Base-by-base conservation (phyloP, 2,888 invertebrate species). In the Rosalia funebris region DNA sequence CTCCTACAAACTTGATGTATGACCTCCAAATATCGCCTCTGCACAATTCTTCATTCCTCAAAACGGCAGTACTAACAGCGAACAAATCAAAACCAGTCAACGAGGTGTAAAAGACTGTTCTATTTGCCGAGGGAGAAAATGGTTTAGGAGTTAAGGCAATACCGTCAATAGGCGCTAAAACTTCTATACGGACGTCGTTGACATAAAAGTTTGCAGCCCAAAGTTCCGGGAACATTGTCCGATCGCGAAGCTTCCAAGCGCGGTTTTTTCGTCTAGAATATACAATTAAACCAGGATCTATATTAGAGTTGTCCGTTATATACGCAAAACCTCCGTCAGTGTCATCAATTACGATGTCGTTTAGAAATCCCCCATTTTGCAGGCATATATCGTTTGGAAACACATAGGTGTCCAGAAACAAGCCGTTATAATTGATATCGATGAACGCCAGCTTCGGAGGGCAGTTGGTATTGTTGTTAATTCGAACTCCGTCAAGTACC, bases 281-380 rank as follows among this genome's bases (percentile, higher is more conserved):
- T 11, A 91, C 88, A 46, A 91, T 86, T 55, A 91, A 85, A 25
- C 90, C 90, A 0, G 91, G 90, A 77, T 90, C 89, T 1, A 83
- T 81, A 1, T 82, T 83, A 71, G 87, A 87, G 72, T 85, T 87
- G 75, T 91, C 91, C 0, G 89, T 89, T 20, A 91, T 90, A 72
- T 90, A 91, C 9, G 90, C 91, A 72, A 84, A 87, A 32, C 83
- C 85, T n/a, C 84, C 85, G 71, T 88, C 88, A 63, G 87, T 87
- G 75, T 89, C 86, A 72, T 90, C 91, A 10, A 91, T 80, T 0
- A 91, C 91, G 17, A 91, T 83, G 73, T 91, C 91, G 74, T 89
- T 89, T 20, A 91, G 77, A 67, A 88, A 86, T 4, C 87, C 87
- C 0, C 84, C 84, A 19, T 84, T 82, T 0, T 81, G 79, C 2